phyloP scores from a whole-genome alignment of 2,888 invertebrate genomes.

The Amphipyra tragopoginis region DNA sequence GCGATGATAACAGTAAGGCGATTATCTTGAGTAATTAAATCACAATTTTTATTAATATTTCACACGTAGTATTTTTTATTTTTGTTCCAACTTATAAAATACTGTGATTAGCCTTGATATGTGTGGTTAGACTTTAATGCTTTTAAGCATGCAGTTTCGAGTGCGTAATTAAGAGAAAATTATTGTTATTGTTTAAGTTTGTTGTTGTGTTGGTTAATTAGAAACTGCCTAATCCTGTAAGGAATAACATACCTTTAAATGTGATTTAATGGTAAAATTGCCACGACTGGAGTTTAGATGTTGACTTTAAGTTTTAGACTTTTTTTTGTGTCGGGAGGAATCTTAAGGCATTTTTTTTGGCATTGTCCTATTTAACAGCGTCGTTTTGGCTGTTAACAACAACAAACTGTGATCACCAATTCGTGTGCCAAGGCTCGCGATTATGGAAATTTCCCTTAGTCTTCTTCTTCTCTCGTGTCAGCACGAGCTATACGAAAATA shows the following conservation, averaged over 20 bases:
- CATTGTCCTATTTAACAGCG: no score
- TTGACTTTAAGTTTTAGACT: no score
- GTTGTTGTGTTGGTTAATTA: conserved; percentile 37
- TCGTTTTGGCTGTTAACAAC: no score
- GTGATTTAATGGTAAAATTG: neutral
- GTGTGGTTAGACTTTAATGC: conserved; percentile 49
- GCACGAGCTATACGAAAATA: no score
- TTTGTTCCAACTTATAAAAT: conserved; percentile 39
- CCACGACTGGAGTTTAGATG: neutral
- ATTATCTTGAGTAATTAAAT: conserved; percentile 81
- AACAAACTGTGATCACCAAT: no score
- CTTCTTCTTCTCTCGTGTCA: no score
- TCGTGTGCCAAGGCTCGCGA: no score
- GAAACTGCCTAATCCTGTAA: conserved; percentile 30
- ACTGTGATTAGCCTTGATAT: conserved; percentile 48
- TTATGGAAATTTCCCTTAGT: no score
- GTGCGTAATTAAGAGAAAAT: conserved; percentile 41
- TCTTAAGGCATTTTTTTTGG: no score
- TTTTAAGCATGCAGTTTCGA: conserved; percentile 53
- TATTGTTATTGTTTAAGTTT: conserved; percentile 51
- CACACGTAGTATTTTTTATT: conserved; percentile 58
- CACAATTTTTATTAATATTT: conserved; percentile 66
- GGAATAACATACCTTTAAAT: conserved; percentile 1
- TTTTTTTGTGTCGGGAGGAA: no score
- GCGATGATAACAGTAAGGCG: conserved; percentile 76